phyloP scores from a whole-genome alignment of 2,113 vertebrate genomes.

The Marmota monax region DNA sequence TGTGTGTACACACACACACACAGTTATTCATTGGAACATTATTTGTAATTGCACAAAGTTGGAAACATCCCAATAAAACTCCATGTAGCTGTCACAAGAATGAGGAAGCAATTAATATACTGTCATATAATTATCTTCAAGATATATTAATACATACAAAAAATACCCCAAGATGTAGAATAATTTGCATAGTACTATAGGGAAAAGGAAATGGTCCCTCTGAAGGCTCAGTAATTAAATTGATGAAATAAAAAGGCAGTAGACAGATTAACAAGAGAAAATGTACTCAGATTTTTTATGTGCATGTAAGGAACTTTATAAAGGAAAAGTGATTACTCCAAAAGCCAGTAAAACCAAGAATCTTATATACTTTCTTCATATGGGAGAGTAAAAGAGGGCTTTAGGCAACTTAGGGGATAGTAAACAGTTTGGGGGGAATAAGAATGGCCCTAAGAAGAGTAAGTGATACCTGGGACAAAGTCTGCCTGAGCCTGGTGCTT shows the following conservation, averaged over 20 bases:
- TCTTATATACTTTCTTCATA: background rate
- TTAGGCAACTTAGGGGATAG: background rate
- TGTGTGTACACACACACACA: too few species aligned
- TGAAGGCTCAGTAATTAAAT: background rate
- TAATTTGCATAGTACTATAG: background rate
- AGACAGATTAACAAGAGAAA: background rate
- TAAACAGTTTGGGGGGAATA: background rate
- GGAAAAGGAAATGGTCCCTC: background rate
- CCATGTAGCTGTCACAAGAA: background rate
- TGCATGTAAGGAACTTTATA: background rate
- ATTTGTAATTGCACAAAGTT: slow-evolving; percentile 37
- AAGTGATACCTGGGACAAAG: background rate
- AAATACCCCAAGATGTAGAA: background rate
- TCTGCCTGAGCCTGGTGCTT: background rate
- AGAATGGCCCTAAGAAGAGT: background rate
- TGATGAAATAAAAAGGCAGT: background rate
- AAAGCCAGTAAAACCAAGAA: background rate
- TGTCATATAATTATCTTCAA: background rate
- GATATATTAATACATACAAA: slow-evolving; percentile 11
- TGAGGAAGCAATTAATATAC: background rate
- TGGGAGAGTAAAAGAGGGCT: background rate
- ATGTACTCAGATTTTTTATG: background rate
- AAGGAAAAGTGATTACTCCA: background rate
- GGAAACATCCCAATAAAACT: slow-evolving; percentile 35
- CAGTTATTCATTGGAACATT: background rate